Conservation (phyloP, 2,888 invertebrate species). For the Ptychoptera contaminata region DNA sequence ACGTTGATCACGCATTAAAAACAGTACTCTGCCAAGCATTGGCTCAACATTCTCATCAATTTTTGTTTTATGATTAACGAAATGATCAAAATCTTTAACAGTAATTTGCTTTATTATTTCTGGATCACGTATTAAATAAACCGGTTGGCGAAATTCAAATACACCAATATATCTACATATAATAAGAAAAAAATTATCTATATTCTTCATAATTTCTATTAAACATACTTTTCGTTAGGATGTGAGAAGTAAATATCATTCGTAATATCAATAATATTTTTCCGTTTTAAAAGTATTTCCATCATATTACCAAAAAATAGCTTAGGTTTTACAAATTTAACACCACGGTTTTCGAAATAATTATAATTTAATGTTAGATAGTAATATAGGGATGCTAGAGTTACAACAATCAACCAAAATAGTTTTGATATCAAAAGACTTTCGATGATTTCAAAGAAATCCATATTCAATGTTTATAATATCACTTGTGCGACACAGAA, state of each 20-base stretch:
- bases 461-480: too few relatives aligned
- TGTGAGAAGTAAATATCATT: background rate
- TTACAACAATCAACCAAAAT: too few relatives aligned
- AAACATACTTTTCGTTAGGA: conserved; percentile 1
- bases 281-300: too few relatives aligned
- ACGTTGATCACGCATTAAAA: conserved; percentile 6
- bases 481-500: too few relatives aligned
- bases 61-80: conserved; percentile 27
- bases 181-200: too few relatives aligned
- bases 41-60: conserved; percentile 28
- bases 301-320: too few relatives aligned
- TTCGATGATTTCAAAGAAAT: too few relatives aligned
- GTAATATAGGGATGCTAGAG: background rate
- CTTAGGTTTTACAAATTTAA: too few relatives aligned
- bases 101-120: conserved; percentile 15
- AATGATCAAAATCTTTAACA: conserved; percentile 22
- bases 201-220: too few relatives aligned
- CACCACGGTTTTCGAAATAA: too few relatives aligned
- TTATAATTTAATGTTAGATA: background rate
- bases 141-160: conserved; percentile 12
- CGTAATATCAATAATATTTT: too few relatives aligned
- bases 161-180: conserved; percentile 26
- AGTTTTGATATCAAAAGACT: too few relatives aligned
- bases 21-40: conserved; percentile 18
- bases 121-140: conserved; percentile 13